Conservation (phyloP, 2,797 vertebrate species). For the Sebastes hubbsi region DNA sequence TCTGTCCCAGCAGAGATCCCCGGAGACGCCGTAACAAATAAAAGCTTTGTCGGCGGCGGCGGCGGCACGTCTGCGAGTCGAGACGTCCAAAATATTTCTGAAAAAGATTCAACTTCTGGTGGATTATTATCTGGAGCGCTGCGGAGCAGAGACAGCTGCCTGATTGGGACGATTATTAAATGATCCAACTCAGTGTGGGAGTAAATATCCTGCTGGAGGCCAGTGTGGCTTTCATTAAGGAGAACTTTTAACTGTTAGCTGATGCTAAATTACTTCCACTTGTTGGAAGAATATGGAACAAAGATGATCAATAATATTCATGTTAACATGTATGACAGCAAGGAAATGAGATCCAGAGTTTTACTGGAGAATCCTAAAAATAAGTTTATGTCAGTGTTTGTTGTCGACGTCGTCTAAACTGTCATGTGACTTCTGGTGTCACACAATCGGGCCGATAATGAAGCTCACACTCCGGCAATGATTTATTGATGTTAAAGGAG, state of each 20-base stretch:
- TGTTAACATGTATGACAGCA: neutral
- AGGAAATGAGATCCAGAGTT: neutral
- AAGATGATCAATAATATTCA: neutral
- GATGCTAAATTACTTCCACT: neutral
- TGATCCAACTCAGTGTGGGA: neutral
- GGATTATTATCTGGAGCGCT: slow-evolving; percentile 32
- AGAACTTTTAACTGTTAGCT: neutral
- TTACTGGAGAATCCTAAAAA: neutral
- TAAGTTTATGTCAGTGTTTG: neutral
- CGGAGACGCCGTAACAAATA: slow-evolving; percentile 26
- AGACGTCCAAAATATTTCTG: slow-evolving; percentile 5
- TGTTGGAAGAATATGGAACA: neutral
- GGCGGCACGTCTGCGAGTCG: slow-evolving; percentile 8
- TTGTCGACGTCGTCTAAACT: no score
- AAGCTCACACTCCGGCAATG: no score
- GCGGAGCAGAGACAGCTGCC: slow-evolving; percentile 32
- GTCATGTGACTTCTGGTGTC: no score
- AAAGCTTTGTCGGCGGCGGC: slow-evolving; percentile 37
- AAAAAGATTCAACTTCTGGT: slow-evolving; percentile 1
- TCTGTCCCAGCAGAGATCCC: slow-evolving; percentile 32
- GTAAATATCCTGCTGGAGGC: neutral
- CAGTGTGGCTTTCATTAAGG: neutral
- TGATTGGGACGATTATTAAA: slow-evolving; percentile 30
- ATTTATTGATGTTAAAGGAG: no score
- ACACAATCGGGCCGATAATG: no score